Percentiles rank a stretch among this genome's conserved stretches.
These are phyloP conservation scores for Xylocampa areola DNA, from an alignment of 2,888 invertebrate species.

Conservation along the genomic window DNA sequence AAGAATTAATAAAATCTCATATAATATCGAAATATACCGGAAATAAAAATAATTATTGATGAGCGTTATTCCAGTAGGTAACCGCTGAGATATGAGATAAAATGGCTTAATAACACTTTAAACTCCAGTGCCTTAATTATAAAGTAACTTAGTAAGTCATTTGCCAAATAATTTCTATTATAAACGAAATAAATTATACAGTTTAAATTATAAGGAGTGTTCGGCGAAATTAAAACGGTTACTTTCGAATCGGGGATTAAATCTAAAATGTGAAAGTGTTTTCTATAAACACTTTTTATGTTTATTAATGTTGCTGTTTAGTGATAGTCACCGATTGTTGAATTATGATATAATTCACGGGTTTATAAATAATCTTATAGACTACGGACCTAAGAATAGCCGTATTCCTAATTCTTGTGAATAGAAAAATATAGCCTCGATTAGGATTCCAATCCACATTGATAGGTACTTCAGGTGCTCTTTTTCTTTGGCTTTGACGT, in stretches of 20 bases:
- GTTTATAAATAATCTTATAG: slow-evolving; percentile 5
- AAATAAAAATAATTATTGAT: too few relatives aligned
- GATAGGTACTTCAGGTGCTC: too few relatives aligned
- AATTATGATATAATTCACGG: slow-evolving; percentile 22
- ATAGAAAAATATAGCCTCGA: too few relatives aligned
- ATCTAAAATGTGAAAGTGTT: slow-evolving; percentile 45
- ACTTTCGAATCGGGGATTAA: slow-evolving; percentile 54
- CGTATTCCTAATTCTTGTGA: too few relatives aligned
- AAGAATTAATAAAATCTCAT: too few relatives aligned
- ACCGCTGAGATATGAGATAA: too few relatives aligned
- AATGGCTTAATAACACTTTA: too few relatives aligned
- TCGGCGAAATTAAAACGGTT: slow-evolving; percentile 32
- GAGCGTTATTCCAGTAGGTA: too few relatives aligned
- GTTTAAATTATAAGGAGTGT: slow-evolving; percentile 28
- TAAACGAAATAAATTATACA: slow-evolving; percentile 41
- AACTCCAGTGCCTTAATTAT: too few relatives aligned
- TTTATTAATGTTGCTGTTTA: slow-evolving; percentile 35
- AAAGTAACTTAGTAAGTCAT: slow-evolving; percentile 11
- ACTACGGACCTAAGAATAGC: background rate
- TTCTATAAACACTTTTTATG: slow-evolving; percentile 35
- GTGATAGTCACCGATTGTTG: slow-evolving; percentile 22
- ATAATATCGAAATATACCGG: too few relatives aligned
- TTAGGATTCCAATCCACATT: too few relatives aligned
- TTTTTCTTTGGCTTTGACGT: too few relatives aligned
- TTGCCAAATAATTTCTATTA: slow-evolving; percentile 33